Conservation (phyloP, 2,797 vertebrate species). For the Cyclopterus lumpus region DNA sequence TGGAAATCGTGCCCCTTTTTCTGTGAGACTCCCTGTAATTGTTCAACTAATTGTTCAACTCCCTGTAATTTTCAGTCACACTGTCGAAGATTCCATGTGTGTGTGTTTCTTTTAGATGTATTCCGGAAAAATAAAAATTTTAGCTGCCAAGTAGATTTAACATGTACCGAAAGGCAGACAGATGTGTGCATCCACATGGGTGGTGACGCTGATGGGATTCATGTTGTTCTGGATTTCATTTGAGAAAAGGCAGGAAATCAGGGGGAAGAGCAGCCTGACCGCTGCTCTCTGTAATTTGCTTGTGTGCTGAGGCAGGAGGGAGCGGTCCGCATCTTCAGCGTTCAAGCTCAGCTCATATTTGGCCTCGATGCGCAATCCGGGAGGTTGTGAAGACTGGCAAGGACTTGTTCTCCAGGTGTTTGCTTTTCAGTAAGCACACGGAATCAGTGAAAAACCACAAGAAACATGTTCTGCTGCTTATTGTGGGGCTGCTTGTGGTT, state of each 20-base stretch:
- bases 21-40: slow-evolving; percentile 26
- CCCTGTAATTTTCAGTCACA: slow-evolving; percentile 1
- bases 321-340: slow-evolving; percentile 20
- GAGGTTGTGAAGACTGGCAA: slow-evolving; percentile 58
- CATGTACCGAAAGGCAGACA: neutral
- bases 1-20: slow-evolving; percentile 12
- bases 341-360: slow-evolving; percentile 66
- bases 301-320: slow-evolving; percentile 31
- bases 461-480: slow-evolving; percentile 5
- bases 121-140: slow-evolving; percentile 6
- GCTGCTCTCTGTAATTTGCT: slow-evolving; percentile 19
- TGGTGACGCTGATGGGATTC: neutral
- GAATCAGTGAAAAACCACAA: slow-evolving; percentile 66
- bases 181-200: slow-evolving; percentile 8
- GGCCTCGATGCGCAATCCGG: slow-evolving; percentile 66
- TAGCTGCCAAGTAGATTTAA: slow-evolving; percentile 1
- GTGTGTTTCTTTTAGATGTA: neutral
- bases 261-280: slow-evolving; percentile 8
- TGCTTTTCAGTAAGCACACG: slow-evolving; percentile 64
- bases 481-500: neutral
- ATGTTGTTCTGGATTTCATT: neutral
- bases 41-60: too few relatives aligned
- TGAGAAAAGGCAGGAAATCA: slow-evolving; percentile 3
- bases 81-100: neutral
- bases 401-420: slow-evolving; percentile 56